Base-by-base conservation (phyloP, 2,888 invertebrate genomes). In the Drosophila suboccidentalis region DNA sequence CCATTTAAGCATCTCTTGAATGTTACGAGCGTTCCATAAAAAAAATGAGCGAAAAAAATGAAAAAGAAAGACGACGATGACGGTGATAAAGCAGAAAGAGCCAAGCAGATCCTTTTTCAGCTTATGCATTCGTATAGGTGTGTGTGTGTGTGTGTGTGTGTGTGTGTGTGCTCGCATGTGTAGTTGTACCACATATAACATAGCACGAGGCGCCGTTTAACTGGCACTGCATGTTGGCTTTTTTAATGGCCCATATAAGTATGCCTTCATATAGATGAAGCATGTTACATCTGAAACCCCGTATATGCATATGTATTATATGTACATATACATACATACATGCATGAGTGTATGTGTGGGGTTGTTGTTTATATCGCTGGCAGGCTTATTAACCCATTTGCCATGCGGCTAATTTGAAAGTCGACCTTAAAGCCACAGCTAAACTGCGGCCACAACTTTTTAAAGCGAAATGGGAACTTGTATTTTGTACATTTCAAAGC, bases 11-110 rank as follows among this genome's bases (percentile, higher is more conserved):
- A 87, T 70, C 85, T 72, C 85, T 87, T 81, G 85, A 82, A 75
- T 81, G 85, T 82, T 85, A 87, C 75, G 87, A 87, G 87, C 69
- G 75, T 49, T 63, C 43, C 85, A 84, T 87, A 81, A 87, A 87
- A 87, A 87, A 53, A 34, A 29, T 58, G 46, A 38, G 55, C 53
- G 59, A 61, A 63, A 62, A 9, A 55, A 34, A 6, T 22, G 15
- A 17, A 32, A n/a, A 49, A 15, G 17, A 26, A 38, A 39, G 9
- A 29, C 17, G 17, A 32, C 29, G 13, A 43, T 19, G 55, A 46
- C 50, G 78, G 78, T 43, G 67, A 75, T 75, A 75, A 75, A 78
- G 51, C 77, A 65, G 38, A 47, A 77, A 50, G 65, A 64, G 22
- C 76, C 63, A 44, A 59, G 46, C 61, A 64, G 57, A 75, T 72